Base-by-base conservation (phyloP, 1,140 invertebrate genomes). In the Tyrophagus putrescentiae region DNA sequence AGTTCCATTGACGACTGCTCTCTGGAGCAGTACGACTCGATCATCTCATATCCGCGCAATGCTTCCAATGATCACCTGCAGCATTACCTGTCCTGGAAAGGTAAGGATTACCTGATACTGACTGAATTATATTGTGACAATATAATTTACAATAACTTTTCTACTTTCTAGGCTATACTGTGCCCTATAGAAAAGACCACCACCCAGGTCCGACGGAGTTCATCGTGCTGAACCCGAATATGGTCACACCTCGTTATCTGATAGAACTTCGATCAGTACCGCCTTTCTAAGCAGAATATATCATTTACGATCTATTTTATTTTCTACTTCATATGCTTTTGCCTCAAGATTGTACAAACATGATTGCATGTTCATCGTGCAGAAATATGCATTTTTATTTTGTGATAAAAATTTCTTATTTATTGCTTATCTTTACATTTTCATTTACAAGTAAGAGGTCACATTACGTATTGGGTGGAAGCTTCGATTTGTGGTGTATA, bases 101-200 rank as follows among this genome's bases (percentile, higher is more conserved):
- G 52, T 54, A 13, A 31, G 16, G 3, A 52, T 3, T 16, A 16
- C 31, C 31, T 52, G n/a, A n/a, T n/a, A 11, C 3, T 42, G 18
- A 21, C 4, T 3, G 1, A 42, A 52, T 13, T 16, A 3, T 16
- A 52, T 3, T 27, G n/a, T n/a, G n/a, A n/a, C n/a, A n/a, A n/a
- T n/a, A n/a, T n/a, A n/a, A n/a, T 52, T 3, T 16, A 13, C 6
- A n/a, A 28, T 52, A 16, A 28, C 31, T 52, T 4, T 2, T 52
- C 31, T 7, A 27, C 34, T n/a, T 32, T 54, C 21, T 54, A 54
- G 52, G 52, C 28, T 54, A 34, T 32, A 54, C 25, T 27, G 52
- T 54, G 32, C 52, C 52, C 39, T 27, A 34, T 3, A 54, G 45
- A 48, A 13, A 31, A 18, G n/a, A 11, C 6, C 21, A 54, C n/a